A percentile compares a stretch with the other conserved stretches of the same genome.
These are phyloP conservation scores for Ardeotis arabs DNA, from an alignment of 2,113 vertebrate genomes.

Conservation along the genomic window DNA sequence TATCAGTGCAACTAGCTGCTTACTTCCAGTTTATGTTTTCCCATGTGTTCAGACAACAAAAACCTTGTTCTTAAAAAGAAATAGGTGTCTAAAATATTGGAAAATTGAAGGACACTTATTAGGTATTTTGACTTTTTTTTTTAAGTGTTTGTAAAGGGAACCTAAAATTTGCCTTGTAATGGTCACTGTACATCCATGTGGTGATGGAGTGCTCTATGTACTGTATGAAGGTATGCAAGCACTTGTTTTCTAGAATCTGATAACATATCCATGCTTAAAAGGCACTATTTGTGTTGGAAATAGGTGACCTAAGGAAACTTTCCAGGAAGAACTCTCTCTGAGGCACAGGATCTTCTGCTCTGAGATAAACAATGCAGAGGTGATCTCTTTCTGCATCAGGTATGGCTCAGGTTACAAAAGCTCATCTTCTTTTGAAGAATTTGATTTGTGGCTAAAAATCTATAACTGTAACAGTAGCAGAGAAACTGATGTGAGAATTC, in stretches of 20 bases:
- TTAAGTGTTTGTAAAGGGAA: neutral
- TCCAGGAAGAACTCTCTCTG: neutral
- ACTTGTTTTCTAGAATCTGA: neutral
- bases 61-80: neutral
- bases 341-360: neutral
- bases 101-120: neutral
- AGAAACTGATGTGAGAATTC: neutral
- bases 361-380: neutral
- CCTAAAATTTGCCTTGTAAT: neutral
- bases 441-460: neutral
- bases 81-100: neutral
- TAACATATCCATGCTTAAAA: neutral
- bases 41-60: neutral
- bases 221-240: neutral
- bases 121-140: neutral
- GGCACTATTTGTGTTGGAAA: neutral
- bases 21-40: neutral
- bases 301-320: neutral
- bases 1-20: neutral
- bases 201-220: neutral
- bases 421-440: neutral
- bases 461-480: neutral
- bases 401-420: neutral
- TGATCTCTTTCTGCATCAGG: neutral
- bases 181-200: neutral